phyloP scores from a whole-genome alignment of 1,140 invertebrate species.

The Zaprionus nigranus region DNA sequence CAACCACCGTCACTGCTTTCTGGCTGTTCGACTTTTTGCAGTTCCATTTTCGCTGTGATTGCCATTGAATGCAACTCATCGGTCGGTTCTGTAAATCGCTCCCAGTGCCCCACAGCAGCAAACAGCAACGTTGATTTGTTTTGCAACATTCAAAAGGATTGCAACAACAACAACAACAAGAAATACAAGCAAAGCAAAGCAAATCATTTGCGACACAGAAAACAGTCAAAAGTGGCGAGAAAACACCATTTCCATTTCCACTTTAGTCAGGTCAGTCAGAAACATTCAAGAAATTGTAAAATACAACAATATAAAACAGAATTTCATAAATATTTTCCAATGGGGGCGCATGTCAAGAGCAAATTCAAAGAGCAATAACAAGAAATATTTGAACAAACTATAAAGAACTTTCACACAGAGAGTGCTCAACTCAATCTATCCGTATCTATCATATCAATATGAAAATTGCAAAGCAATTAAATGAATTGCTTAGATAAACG shows the following conservation, averaged over 20 bases:
- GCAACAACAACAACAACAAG: conserved; percentile 39
- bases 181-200: conserved; percentile 8
- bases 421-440: conserved; percentile 1
- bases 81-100: conserved; percentile 61
- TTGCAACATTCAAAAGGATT: conserved; percentile 71
- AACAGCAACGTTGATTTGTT: conserved; percentile 74
- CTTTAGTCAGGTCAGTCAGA: not conserved
- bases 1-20: not conserved
- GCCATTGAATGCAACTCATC: conserved; percentile 68
- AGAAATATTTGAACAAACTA: conserved; percentile 64
- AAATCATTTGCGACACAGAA: conserved; percentile 49
- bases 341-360: not conserved
- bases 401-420: conserved; percentile 48
- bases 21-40: conserved; percentile 3
- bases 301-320: conserved; percentile 49
- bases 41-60: conserved; percentile 44
- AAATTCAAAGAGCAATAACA: not conserved
- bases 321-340: not conserved
- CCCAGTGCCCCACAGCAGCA: conserved; percentile 42
- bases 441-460: conserved; percentile 35
- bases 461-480: conserved; percentile 81
- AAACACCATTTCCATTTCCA: conserved; percentile 2
- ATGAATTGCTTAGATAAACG: conserved; percentile 75
- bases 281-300: conserved; percentile 25
- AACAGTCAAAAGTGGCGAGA: conserved; percentile 25